Evolutionary conservation across 2,797 vertebrate species (phyloP), one percentile per base, ranked within the genome.

Genomic region (Cossypha caffra): DNA sequence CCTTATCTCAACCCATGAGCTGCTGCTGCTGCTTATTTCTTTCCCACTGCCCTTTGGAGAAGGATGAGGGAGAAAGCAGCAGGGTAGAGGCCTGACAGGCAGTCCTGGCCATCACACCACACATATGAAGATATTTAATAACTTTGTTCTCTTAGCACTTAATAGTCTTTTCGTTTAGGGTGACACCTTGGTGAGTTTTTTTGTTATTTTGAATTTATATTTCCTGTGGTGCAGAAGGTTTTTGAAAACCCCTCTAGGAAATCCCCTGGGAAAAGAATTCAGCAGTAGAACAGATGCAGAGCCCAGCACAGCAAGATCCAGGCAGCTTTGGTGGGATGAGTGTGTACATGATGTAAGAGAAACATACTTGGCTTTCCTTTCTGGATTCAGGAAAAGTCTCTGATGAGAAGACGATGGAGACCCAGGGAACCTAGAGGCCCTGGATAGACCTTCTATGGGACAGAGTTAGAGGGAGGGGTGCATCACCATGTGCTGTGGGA

Each of bases 401-500:
- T 51, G 8, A 5, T 4, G 31, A 43, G 33, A n/a, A 33, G 18
- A 10, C 14, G 20, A 26, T 9, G 28, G 5, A 28, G 35, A 31
- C 9, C 29, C 38, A 33, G 1, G 7, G 14, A 28, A 29, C 21
- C 5, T 2, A 0, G 42, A 24, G 9, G 9, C 1, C 7, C 18
- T 75, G 71, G 28, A 28, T 2, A 4, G 18, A 52, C 9, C 9
- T 14, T 26, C 19, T 28, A 1, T 2, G 9, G 40, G 18, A 9
- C 37, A 26, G 9, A 3, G 10, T 14, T 23, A 15, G 59, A 10
- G 5, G 33, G 16, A 74, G 8, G 4, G 4, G 5, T 24, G 13
- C 8, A 18, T 0, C 4, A 17, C 17, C 37, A 0, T 10, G 19
- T 0, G 0, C 40, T 55, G 31, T 14, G 12, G 54, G 55, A 91